These are phyloP conservation scores for Pelusios castaneus DNA, from an alignment of 2,113 vertebrate species.

Conservation along the genomic window DNA sequence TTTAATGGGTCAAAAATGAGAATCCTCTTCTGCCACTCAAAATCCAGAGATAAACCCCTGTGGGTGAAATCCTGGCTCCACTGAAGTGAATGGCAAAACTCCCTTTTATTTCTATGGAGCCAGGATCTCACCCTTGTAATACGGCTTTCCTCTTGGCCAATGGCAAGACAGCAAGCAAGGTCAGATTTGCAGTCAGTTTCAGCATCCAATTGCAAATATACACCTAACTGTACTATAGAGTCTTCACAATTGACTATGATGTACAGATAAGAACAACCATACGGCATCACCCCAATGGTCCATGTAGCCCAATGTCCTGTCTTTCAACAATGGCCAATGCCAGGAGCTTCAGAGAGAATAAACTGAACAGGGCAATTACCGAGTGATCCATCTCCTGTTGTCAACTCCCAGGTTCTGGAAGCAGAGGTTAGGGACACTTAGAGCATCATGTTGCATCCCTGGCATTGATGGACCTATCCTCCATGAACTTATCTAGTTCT, in stretches of 20 bases:
- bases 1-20: rapidly evolving
- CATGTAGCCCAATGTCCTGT: not conserved
- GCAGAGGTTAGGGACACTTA: not conserved
- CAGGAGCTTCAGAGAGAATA: not conserved
- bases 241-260: not conserved
- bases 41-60: not conserved
- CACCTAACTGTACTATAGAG: not conserved
- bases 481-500: not conserved
- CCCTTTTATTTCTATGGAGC: not conserved
- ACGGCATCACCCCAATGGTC: not conserved
- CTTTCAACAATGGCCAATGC: not conserved
- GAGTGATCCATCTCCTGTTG: not conserved
- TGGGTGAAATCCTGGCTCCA: not conserved
- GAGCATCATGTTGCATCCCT: not conserved
- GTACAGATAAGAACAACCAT: not conserved
- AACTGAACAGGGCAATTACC: not conserved
- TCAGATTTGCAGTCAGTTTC: not conserved
- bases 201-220: not conserved
- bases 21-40: not conserved
- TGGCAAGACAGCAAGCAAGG: not conserved
- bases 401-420: not conserved
- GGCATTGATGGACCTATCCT: not conserved
- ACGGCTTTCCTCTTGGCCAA: not conserved
- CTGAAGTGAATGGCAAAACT: not conserved
- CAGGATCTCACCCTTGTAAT: not conserved